phyloP scores from a whole-genome alignment of 2,888 invertebrate species.

The Didymodactylos carnosus region DNA sequence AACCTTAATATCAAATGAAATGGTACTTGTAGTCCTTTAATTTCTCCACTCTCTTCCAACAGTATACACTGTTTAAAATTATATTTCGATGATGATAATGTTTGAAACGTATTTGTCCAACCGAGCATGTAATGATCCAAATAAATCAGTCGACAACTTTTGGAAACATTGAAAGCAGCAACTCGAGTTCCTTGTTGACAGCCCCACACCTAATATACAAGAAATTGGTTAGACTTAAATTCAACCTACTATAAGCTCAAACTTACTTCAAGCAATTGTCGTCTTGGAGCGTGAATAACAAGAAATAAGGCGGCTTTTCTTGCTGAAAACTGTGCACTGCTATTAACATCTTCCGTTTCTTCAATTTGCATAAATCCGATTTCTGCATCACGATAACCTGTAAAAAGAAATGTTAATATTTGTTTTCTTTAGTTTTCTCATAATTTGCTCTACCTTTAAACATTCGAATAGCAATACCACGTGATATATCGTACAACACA shows the following conservation, averaged over 20 bases:
- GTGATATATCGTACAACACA: constrained; percentile 57
- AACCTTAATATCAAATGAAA: constrained; percentile 62
- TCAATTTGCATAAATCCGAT: constrained; percentile 71
- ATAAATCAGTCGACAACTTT: constrained; percentile 49
- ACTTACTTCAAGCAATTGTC: constrained; percentile 61
- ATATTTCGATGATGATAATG: background rate
- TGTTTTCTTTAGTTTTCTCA: background rate
- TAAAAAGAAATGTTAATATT: background rate
- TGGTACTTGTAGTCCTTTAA: constrained; percentile 64
- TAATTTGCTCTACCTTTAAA: constrained; percentile 50
- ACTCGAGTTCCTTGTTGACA: constrained; percentile 71
- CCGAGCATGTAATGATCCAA: constrained; percentile 62
- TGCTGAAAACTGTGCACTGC: constrained; percentile 17
- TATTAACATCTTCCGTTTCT: constrained; percentile 35
- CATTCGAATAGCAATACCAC: constrained; percentile 58
- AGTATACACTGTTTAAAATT: constrained; percentile 45
- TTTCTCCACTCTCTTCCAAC: constrained; percentile 57
- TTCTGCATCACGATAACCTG: constrained; percentile 73
- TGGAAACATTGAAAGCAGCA: constrained; percentile 69
- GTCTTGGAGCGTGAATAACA: constrained; percentile 72
- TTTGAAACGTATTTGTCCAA: constrained; percentile 27
- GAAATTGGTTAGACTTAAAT: no score
- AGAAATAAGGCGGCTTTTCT: constrained; percentile 46
- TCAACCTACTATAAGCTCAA: no score
- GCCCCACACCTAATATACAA: constrained; percentile 55